Evolutionary conservation across 2,888 invertebrate genomes (phyloP).

Genomic region (Drosophila imparisetae): DNA sequence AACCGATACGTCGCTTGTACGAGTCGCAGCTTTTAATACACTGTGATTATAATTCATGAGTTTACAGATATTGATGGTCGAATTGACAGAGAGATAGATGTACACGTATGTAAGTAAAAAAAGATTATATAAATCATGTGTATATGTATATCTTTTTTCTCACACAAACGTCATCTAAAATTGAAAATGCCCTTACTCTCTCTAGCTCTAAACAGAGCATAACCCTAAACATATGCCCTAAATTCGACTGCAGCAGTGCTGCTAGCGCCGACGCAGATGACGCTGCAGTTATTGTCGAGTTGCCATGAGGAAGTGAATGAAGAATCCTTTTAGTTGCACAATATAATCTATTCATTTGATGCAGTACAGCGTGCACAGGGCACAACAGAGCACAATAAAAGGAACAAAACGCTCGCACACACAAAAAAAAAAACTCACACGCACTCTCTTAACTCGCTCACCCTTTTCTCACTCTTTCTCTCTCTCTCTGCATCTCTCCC

Average conservation of each 20-base stretch:
- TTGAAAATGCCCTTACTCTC: not conserved
- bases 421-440: not conserved
- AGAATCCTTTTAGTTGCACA: constrained; percentile 78
- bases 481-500: constrained; percentile 4
- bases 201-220: not conserved
- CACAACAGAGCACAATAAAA: constrained; percentile 31
- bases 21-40: constrained; percentile 27
- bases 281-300: constrained; percentile 58
- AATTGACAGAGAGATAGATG: not conserved
- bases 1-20: constrained; percentile 1
- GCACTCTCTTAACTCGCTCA: constrained; percentile 9
- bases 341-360: constrained; percentile 76
- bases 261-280: constrained; percentile 54
- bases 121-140: not conserved
- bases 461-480: not conserved
- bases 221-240: constrained; percentile 55
- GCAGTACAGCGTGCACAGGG: constrained; percentile 63
- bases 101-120: not conserved
- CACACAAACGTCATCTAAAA: not conserved
- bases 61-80: not conserved
- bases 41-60: constrained; percentile 9
- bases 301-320: constrained; percentile 57
- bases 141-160: not conserved
- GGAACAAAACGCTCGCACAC: constrained; percentile 15
- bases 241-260: constrained; percentile 53